Conservation (phyloP, 2,797 vertebrate genomes). For the Rhinoraja longicauda region DNA sequence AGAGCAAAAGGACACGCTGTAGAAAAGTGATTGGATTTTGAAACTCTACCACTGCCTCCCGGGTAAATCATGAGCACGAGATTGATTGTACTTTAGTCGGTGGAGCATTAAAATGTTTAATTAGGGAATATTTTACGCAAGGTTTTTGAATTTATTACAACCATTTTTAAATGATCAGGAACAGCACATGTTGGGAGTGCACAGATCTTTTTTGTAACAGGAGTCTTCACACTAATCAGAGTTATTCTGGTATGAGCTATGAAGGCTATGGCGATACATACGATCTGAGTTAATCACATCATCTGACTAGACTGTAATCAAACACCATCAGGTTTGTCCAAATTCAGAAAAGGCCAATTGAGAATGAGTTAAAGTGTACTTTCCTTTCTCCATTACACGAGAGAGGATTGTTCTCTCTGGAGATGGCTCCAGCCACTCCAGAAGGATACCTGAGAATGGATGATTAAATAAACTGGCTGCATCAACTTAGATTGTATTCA, state of each 20-base stretch:
- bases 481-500: neutral
- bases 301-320: neutral
- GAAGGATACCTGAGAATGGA: neutral
- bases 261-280: neutral
- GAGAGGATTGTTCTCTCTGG: neutral
- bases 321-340: neutral
- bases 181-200: neutral
- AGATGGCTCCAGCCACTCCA: neutral
- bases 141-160: constrained; percentile 9
- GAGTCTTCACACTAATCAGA: neutral
- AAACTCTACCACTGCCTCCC: neutral
- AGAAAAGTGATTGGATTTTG: constrained; percentile 4
- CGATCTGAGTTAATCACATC: neutral
- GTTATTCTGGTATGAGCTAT: neutral
- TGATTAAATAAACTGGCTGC: neutral
- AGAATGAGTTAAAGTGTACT: neutral
- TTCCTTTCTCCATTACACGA: neutral
- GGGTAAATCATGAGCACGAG: neutral
- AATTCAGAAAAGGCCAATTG: neutral
- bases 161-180: neutral
- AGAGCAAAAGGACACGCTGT: neutral
- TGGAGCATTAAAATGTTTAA: neutral
- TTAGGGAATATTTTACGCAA: neutral
- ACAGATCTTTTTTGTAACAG: neutral
- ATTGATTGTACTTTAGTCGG: neutral